Conservation (phyloP, 2,113 vertebrate species). For the Hemiscyllium ocellatum region DNA sequence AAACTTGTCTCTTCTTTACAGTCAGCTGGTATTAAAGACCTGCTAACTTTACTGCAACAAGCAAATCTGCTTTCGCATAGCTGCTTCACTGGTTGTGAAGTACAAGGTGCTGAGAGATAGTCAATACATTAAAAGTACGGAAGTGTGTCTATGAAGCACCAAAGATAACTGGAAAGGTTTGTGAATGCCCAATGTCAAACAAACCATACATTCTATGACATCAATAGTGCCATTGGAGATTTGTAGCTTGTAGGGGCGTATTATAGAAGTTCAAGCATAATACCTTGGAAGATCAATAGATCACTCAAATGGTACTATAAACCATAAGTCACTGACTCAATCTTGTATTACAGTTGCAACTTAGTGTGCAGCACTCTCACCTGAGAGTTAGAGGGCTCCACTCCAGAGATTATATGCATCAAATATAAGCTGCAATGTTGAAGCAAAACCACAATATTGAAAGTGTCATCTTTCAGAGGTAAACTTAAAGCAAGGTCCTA, state of each 20-base stretch:
- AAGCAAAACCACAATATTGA: not conserved
- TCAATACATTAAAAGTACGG: not conserved
- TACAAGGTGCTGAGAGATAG: not conserved
- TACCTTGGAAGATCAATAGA: not conserved
- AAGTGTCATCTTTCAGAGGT: not conserved
- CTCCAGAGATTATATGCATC: not conserved
- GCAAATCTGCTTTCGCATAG: not conserved
- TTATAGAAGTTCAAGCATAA: not conserved
- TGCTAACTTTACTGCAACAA: not conserved
- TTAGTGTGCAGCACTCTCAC: not conserved
- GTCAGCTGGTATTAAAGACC: not conserved
- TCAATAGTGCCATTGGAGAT: not conserved
- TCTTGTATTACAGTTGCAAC: not conserved
- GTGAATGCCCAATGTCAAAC: too few species aligned
- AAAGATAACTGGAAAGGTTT: not conserved
- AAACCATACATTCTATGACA: not conserved
- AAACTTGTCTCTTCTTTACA: not conserved
- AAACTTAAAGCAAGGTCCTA: not conserved
- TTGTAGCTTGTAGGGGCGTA: not conserved
- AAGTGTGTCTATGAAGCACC: not conserved
- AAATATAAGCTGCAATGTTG: not conserved
- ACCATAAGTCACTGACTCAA: not conserved
- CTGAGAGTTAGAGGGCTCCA: not conserved
- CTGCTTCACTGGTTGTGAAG: too few species aligned
- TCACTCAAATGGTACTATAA: not conserved